These are phyloP conservation scores for Melanotaenia duboulayi DNA, from an alignment of 2,113 vertebrate species.

Conservation along the genomic window DNA sequence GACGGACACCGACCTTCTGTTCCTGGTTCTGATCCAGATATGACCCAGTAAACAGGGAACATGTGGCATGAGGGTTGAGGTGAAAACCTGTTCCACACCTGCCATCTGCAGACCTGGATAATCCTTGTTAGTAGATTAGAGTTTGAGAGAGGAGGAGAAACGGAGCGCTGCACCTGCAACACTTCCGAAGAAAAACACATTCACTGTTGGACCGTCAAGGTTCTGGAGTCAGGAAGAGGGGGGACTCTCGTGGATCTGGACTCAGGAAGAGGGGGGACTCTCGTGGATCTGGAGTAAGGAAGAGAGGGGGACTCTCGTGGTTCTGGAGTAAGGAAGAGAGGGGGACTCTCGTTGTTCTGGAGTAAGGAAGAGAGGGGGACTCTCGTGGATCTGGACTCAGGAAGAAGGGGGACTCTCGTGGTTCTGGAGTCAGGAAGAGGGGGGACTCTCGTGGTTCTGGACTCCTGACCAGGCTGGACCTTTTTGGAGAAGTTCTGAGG, in stretches of 20 bases:
- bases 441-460: not conserved
- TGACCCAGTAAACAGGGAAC: constrained; percentile 25
- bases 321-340: not conserved
- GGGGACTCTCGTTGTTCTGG: not conserved
- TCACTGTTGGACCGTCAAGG: not conserved
- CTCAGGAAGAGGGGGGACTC: not conserved
- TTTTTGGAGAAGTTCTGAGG: not conserved
- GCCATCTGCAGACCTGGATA: constrained; percentile 79
- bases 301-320: not conserved
- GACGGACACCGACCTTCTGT: constrained; percentile 18
- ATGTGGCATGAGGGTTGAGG: constrained; percentile 40
- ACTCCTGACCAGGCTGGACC: too few species aligned
- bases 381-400: not conserved
- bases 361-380: constrained; percentile 1
- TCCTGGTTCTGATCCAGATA: constrained; percentile 8
- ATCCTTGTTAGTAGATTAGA: constrained; percentile 75
- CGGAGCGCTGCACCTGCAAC: constrained; percentile 3
- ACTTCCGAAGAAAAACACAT: not conserved
- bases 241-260: not conserved
- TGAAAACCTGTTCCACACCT: constrained; percentile 57
- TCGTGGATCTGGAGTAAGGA: not conserved
- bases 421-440: not conserved
- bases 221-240: not conserved
- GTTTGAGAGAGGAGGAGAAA: constrained; percentile 26
- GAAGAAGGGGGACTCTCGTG: too few species aligned